A percentile compares a stretch with the other conserved stretches of the same genome.
Evolutionary conservation across 92 coral and sea anemone species (phyloP).

Genomic region (Isaurus tuberculatus): DNA sequence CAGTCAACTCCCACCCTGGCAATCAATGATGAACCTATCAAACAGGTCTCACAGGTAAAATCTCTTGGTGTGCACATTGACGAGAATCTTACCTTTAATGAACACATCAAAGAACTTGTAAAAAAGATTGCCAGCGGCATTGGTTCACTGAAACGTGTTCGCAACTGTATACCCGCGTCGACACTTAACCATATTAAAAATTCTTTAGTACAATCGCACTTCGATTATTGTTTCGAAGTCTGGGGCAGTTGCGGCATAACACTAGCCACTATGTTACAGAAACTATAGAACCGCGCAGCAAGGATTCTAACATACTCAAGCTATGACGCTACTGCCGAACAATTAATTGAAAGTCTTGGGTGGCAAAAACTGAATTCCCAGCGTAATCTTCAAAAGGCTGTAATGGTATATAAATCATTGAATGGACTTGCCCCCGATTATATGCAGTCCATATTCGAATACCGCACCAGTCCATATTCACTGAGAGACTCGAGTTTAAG

Average conservation of each 20-base stretch:
- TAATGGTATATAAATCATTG: too few species aligned
- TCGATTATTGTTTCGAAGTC: too few species aligned
- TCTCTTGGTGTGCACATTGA: too few species aligned
- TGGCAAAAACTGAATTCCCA: slow-evolving; percentile 42
- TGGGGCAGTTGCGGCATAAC: too few species aligned
- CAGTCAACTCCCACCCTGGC: slow-evolving; percentile 36
- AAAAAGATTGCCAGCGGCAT: slow-evolving; percentile 47
- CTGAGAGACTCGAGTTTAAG: slow-evolving; percentile 49
- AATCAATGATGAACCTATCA: slow-evolving; percentile 38
- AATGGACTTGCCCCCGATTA: slow-evolving; percentile 40
- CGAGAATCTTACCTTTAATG: slow-evolving; percentile 20
- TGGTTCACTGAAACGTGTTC: slow-evolving; percentile 40
- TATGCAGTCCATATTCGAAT: slow-evolving; percentile 22
- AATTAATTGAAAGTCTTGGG: too few species aligned
- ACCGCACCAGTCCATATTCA: slow-evolving; percentile 8
- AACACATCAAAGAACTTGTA: slow-evolving; percentile 4
- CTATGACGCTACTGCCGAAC: slow-evolving; percentile 49
- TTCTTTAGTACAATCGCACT: too few species aligned
- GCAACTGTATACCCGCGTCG: too few species aligned
- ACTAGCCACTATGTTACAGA: too few species aligned
- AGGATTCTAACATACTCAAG: too few species aligned
- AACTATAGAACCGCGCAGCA: too few species aligned
- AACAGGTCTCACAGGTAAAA: slow-evolving; percentile 39
- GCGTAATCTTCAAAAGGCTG: slow-evolving; percentile 29
- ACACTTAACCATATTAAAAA: too few species aligned